Evolutionary conservation across 2,797 vertebrate species (phyloP).

Genomic region (Crax fasciolata): DNA sequence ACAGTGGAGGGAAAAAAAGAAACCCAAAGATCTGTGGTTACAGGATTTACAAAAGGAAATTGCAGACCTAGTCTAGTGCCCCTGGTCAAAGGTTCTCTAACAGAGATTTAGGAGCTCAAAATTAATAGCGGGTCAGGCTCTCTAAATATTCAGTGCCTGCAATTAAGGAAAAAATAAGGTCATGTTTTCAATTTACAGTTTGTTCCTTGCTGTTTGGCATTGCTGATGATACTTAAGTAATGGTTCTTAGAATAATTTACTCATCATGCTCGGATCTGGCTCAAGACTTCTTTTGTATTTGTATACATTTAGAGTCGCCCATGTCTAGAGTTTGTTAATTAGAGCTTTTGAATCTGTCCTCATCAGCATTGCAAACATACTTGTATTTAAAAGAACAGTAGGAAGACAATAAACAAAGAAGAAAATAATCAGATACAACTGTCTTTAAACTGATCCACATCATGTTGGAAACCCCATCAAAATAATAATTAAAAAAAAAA

Average conservation of each 20-base stretch:
- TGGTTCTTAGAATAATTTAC: conserved; percentile 32
- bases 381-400: conserved; percentile 37
- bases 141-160: background rate
- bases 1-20: background rate
- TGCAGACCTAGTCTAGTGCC: background rate
- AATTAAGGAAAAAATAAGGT: conserved; percentile 7
- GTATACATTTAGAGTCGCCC: background rate
- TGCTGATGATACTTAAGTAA: conserved; percentile 4
- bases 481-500: conserved; percentile 12
- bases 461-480: background rate
- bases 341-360: background rate
- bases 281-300: conserved; percentile 15
- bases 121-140: background rate
- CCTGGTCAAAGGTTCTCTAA: background rate
- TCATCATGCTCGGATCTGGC: conserved; percentile 16
- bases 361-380: background rate
- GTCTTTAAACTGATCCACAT: background rate
- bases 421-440: conserved; percentile 33
- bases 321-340: conserved; percentile 5
- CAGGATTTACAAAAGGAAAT: background rate
- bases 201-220: background rate
- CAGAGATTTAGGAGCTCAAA: background rate
- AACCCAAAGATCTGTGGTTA: background rate
- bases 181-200: conserved; percentile 21
- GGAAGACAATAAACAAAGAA: conserved; percentile 15